A percentile compares a stretch with the other conserved stretches of the same genome.
These are phyloP conservation scores for Nomada goodeniana DNA, from an alignment of 2,888 invertebrate genomes.

Conservation along the genomic window DNA sequence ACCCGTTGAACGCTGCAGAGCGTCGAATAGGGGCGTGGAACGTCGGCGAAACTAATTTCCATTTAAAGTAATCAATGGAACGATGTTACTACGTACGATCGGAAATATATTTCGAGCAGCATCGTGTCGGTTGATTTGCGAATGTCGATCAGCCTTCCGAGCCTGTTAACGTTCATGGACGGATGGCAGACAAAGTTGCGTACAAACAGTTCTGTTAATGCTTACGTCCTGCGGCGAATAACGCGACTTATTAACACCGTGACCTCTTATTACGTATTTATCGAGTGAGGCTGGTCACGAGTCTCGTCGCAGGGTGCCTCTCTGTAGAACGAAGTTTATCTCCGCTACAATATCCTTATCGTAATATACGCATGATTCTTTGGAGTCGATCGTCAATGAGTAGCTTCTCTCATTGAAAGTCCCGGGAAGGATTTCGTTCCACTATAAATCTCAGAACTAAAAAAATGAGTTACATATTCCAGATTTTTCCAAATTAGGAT, in stretches of 20 bases:
- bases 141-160: neutral
- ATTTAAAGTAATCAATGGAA: too few relatives aligned
- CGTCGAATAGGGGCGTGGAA: too few relatives aligned
- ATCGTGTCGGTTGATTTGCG: constrained; percentile 5
- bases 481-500: too few relatives aligned
- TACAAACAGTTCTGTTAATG: constrained; percentile 59
- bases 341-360: neutral
- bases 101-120: neutral
- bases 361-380: neutral
- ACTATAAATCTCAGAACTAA: too few relatives aligned
- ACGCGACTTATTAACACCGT: constrained; percentile 47
- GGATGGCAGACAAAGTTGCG: constrained; percentile 7
- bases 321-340: neutral
- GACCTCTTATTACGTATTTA: constrained; percentile 53
- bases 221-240: constrained; percentile 22
- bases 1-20: too few relatives aligned
- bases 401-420: neutral
- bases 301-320: constrained; percentile 30
- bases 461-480: too few relatives aligned
- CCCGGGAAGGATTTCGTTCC: neutral
- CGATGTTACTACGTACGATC: too few relatives aligned
- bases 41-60: too few relatives aligned
- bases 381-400: neutral
- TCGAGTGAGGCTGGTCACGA: neutral
- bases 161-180: neutral